Percentiles rank a stretch among this genome's conserved stretches.
Evolutionary conservation across 2,888 invertebrate species (phyloP).

Genomic region (Brenthis hecate): DNA sequence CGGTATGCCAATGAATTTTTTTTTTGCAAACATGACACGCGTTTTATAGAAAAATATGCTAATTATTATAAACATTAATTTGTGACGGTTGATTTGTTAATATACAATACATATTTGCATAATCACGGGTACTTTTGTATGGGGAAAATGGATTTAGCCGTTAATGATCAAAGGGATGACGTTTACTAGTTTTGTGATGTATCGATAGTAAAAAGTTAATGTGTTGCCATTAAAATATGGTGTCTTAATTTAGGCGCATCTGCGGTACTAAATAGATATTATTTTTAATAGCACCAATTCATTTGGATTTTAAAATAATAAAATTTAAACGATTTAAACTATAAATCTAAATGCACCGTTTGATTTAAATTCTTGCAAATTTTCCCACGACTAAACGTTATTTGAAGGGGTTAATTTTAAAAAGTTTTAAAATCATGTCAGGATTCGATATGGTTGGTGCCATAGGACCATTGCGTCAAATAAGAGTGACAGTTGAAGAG

Average conservation of each 20-base stretch:
- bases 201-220: conserved; percentile 70
- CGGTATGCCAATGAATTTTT: conserved; percentile 55
- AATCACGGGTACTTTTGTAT: conserved; percentile 57
- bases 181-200: conserved; percentile 70
- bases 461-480: conserved; percentile 66
- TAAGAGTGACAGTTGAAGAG: conserved; percentile 72
- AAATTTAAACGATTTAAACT: conserved; percentile 14
- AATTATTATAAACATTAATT: conserved; percentile 79
- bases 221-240: conserved; percentile 54
- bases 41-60: conserved; percentile 71
- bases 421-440: conserved; percentile 74
- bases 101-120: conserved; percentile 68
- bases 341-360: neutral
- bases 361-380: neutral
- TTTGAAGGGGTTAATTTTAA: conserved; percentile 70
- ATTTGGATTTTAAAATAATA: conserved; percentile 37
- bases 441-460: conserved; percentile 67
- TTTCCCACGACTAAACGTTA: conserved; percentile 59
- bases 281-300: conserved; percentile 40
- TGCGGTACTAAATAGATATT: conserved; percentile 58
- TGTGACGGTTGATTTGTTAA: conserved; percentile 82
- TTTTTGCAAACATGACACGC: conserved; percentile 64
- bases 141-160: conserved; percentile 47
- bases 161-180: conserved; percentile 64
- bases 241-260: conserved; percentile 61